Conservation (phyloP, 2,888 invertebrate genomes). For the Nematopogon swammerdamellus region DNA sequence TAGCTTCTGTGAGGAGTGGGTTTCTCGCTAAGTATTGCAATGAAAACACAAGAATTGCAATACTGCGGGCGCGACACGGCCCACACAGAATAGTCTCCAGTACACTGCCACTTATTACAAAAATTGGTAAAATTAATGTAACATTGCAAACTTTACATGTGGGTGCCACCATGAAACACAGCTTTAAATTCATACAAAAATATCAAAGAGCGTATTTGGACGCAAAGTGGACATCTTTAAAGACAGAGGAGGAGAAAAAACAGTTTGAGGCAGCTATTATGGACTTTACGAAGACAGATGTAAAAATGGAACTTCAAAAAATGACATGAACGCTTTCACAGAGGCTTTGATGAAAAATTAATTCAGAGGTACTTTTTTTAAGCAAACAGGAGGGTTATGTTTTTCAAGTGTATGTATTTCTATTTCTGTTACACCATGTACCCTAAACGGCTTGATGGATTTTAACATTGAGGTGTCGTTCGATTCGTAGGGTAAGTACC, state of each 20-base stretch:
- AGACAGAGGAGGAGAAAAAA: slow-evolving; percentile 60
- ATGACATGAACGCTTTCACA: no score
- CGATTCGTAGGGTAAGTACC: no score
- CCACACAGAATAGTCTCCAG: slow-evolving; percentile 71
- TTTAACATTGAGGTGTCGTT: no score
- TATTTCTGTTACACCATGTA: no score
- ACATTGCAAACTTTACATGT: slow-evolving; percentile 65
- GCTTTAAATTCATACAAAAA: slow-evolving; percentile 68
- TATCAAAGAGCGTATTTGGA: slow-evolving; percentile 66
- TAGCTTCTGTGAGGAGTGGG: slow-evolving; percentile 66
- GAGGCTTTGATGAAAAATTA: no score
- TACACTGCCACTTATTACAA: slow-evolving; percentile 65
- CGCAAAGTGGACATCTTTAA: slow-evolving; percentile 57
- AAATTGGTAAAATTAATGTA: slow-evolving; percentile 60
- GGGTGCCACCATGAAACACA: slow-evolving; percentile 77
- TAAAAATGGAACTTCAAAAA: slow-evolving; percentile 39
- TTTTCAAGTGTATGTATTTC: no score
- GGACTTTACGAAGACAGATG: no score
- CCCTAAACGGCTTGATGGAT: no score
- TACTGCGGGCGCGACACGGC: slow-evolving; percentile 70
- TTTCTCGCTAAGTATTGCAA: slow-evolving; percentile 79
- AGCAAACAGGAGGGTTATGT: no score
- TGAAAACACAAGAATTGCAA: slow-evolving; percentile 68
- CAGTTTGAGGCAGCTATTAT: slow-evolving; percentile 48
- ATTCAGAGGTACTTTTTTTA: no score